Conservation (phyloP, 1,140 invertebrate species). For the Melitaea cinxia region DNA sequence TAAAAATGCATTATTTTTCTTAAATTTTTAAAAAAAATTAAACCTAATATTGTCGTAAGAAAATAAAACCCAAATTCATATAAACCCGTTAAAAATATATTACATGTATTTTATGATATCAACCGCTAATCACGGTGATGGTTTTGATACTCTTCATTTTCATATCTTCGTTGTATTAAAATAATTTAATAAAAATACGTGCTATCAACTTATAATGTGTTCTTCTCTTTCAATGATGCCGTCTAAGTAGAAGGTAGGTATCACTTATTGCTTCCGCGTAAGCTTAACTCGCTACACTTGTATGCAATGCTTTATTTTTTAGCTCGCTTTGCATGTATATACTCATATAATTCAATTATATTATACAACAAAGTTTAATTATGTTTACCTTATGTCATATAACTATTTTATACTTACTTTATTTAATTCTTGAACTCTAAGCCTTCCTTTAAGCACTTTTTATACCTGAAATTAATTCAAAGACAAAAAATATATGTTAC, state of each 20-base stretch:
- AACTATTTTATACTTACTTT: not conserved
- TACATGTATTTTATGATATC: constrained; percentile 10
- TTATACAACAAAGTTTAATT: constrained; percentile 5
- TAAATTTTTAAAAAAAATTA: not conserved
- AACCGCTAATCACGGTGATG: constrained; percentile 73
- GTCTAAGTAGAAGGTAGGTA: constrained; percentile 64
- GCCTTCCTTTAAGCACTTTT: not conserved
- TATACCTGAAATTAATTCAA: not conserved
- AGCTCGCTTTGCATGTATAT: constrained; percentile 33
- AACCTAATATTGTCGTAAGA: not conserved
- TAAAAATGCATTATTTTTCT: not conserved
- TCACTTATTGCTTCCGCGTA: constrained; percentile 44
- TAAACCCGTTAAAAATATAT: not conserved
- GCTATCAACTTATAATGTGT: constrained; percentile 48
- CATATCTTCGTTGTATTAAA: constrained; percentile 42
- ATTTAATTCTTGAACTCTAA: not conserved
- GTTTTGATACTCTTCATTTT: constrained; percentile 65
- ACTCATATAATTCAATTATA: not conserved
- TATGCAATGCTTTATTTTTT: constrained; percentile 45
- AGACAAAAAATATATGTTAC: not conserved
- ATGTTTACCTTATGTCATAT: not conserved
- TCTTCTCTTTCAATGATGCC: constrained; percentile 49
- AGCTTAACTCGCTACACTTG: constrained; percentile 35
- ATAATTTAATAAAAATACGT: constrained; percentile 22
- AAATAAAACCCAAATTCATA: not conserved